phyloP scores from a whole-genome alignment of 2,113 vertebrate genomes.

The Mystacornis crossleyi region DNA sequence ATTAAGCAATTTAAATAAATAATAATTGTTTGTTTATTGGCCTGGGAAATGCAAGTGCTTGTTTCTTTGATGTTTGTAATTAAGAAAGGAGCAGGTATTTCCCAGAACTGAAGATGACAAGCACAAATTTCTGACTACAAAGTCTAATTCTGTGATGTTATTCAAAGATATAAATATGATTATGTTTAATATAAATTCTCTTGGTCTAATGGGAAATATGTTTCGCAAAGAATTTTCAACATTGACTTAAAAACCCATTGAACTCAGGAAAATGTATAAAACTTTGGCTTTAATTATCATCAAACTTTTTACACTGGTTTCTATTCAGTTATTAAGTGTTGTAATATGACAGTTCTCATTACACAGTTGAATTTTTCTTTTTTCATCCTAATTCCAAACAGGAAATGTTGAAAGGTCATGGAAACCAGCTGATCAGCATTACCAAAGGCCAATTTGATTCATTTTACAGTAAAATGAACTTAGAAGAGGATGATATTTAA shows the following conservation, averaged over 20 bases:
- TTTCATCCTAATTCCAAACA: conserved; percentile 10
- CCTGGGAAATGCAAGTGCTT: not conserved
- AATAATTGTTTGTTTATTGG: not conserved
- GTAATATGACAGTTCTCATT: conserved; percentile 29
- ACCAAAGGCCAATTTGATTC: conserved; percentile 59
- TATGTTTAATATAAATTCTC: not conserved
- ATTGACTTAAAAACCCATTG: not conserved
- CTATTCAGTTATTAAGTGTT: conserved; percentile 13
- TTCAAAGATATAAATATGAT: not conserved
- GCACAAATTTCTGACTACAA: not conserved
- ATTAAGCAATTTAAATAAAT: not conserved
- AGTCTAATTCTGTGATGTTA: not conserved
- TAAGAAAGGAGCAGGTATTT: conserved; percentile 8
- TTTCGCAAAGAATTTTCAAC: not conserved
- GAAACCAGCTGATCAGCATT: conserved; percentile 48
- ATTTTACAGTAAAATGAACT: conserved; percentile 43
- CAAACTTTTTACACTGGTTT: conserved; percentile 6
- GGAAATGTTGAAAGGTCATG: conserved; percentile 57
- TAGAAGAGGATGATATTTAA: conserved; percentile 51
- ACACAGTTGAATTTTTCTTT: not conserved
- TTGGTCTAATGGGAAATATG: not conserved
- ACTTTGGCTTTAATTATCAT: conserved; percentile 38
- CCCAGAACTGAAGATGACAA: not conserved
- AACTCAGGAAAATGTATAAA: not conserved
- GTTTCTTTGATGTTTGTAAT: not conserved